These are phyloP conservation scores for Poeciliopsis paucimaculata DNA, from an alignment of 2,797 vertebrate genomes.

Conservation along the genomic window DNA sequence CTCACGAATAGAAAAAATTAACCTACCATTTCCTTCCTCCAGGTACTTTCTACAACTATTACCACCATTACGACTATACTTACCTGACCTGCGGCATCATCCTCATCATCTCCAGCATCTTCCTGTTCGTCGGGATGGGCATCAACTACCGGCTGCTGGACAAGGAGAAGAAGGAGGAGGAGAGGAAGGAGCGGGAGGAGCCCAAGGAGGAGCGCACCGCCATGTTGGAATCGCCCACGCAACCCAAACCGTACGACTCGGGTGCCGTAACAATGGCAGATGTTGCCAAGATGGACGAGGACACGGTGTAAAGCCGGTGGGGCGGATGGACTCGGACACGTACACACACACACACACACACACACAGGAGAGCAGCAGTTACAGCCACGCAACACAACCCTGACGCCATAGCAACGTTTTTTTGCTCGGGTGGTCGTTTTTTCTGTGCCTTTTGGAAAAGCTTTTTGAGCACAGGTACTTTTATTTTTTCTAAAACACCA, in stretches of 20 bases:
- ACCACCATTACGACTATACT: conserved; percentile 90
- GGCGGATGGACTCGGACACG: conserved; percentile 4
- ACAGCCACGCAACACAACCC: conserved; percentile 18
- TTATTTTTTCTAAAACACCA: neutral
- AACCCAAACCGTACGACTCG: conserved; percentile 20
- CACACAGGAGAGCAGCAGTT: neutral
- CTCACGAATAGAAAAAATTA: too few species aligned
- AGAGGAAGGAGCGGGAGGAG: conserved; percentile 69
- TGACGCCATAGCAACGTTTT: conserved; percentile 39
- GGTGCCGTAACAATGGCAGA: conserved; percentile 44
- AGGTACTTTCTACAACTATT: conserved; percentile 88
- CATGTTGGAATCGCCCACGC: conserved; percentile 58
- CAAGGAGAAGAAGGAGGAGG: conserved; percentile 81
- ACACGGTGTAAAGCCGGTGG: conserved; percentile 55
- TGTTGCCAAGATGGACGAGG: conserved; percentile 72
- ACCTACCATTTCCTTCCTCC: neutral
- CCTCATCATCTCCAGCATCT: conserved; percentile 84
- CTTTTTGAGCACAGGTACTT: conserved; percentile 17
- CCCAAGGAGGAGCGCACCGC: conserved; percentile 81
- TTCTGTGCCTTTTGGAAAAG: conserved; percentile 54
- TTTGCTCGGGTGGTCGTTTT: neutral
- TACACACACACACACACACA: neutral
- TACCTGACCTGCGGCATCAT: conserved; percentile 89
- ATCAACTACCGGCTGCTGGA: conserved; percentile 90
- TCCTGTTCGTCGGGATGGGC: conserved; percentile 94